Percentiles rank a stretch among this genome's conserved stretches.
Evolutionary conservation across 1,140 invertebrate species (phyloP).

Genomic region (Cepaea nemoralis): DNA sequence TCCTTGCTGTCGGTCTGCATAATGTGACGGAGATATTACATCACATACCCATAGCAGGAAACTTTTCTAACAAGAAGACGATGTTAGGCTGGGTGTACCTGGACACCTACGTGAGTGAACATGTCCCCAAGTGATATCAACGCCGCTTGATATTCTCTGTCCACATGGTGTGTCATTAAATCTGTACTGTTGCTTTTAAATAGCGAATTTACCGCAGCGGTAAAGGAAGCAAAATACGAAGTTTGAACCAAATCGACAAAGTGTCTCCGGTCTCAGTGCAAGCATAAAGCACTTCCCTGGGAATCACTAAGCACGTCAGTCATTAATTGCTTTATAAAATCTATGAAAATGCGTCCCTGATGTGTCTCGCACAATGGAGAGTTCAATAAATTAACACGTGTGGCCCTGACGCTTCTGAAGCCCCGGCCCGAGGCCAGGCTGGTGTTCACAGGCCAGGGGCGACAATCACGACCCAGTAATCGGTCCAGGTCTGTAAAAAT

Average conservation of each 20-base stretch:
- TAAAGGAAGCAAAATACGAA: neutral
- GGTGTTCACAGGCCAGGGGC: neutral
- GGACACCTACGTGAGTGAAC: too few species aligned
- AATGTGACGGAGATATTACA: too few species aligned
- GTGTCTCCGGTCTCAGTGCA: neutral
- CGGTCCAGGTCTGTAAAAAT: conserved; percentile 17
- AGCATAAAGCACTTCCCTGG: neutral
- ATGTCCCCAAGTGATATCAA: too few species aligned
- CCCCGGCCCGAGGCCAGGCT: neutral
- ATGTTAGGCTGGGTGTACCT: too few species aligned
- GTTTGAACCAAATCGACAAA: neutral
- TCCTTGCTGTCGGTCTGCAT: too few species aligned
- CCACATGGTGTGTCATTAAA: too few species aligned
- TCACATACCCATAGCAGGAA: too few species aligned
- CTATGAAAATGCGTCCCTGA: neutral
- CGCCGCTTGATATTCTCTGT: too few species aligned
- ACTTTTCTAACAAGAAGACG: too few species aligned
- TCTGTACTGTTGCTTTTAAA: neutral
- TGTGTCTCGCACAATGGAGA: neutral
- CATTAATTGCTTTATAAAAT: conserved; percentile 19
- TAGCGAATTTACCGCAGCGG: neutral
- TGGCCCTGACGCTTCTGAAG: neutral
- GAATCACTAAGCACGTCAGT: neutral
- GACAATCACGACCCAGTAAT: neutral
- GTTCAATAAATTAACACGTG: conserved; percentile 2